phyloP scores from a whole-genome alignment of 2,888 invertebrate species.

The Odontomyia ornata region DNA sequence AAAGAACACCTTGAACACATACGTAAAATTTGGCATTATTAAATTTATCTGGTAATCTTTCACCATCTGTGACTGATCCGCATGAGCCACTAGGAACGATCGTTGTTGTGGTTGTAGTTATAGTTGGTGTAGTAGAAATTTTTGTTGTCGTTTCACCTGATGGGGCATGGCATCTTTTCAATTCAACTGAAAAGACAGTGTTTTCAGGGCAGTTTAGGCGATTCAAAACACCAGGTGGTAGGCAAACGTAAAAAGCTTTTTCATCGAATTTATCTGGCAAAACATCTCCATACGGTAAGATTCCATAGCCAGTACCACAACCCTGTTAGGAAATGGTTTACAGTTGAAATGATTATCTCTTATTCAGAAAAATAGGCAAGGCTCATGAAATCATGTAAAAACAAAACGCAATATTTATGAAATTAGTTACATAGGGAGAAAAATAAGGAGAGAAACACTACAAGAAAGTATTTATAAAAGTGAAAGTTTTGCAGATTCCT shows the following conservation, averaged over 20 bases:
- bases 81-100: background rate
- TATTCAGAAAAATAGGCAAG: no score
- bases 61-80: slow-evolving; percentile 1
- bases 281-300: background rate
- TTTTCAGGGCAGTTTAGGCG: background rate
- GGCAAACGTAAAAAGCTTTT: slow-evolving; percentile 16
- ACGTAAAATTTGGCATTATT: slow-evolving; percentile 12
- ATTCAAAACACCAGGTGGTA: background rate
- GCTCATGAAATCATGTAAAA: no score
- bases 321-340: background rate
- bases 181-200: slow-evolving; percentile 7
- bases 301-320: background rate
- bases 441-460: no score
- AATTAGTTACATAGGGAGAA: no score
- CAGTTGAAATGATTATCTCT: no score
- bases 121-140: background rate
- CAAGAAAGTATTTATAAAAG: no score
- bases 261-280: slow-evolving; percentile 11
- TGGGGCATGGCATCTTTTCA: no score
- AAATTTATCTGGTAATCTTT: background rate
- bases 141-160: background rate
- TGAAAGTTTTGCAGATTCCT: no score
- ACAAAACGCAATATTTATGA: no score
- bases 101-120: background rate
- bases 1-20: background rate